Conservation (phyloP, 2,888 invertebrate species). For the Athetis lepigone region DNA sequence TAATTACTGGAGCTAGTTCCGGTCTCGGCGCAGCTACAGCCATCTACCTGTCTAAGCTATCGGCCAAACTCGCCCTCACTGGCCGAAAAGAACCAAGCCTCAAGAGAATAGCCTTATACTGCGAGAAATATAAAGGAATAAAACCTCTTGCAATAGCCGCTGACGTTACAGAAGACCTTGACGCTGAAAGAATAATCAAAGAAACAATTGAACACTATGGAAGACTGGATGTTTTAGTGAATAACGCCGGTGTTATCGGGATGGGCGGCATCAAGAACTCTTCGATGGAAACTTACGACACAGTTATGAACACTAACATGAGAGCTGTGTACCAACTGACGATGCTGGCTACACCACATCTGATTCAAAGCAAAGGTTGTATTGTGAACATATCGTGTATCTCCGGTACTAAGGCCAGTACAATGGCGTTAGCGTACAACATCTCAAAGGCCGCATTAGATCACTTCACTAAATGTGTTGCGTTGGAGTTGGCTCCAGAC, state of each 20-base stretch:
- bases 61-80: constrained; percentile 92
- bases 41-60: constrained; percentile 92
- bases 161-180: constrained; percentile 93
- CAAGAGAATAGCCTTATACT: constrained; percentile 81
- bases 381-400: constrained; percentile 98
- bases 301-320: constrained; percentile 96
- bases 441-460: constrained; percentile 98
- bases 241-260: constrained; percentile 96
- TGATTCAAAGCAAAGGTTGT: constrained; percentile 94
- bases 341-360: constrained; percentile 95
- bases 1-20: constrained; percentile 93
- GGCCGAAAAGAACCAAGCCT: constrained; percentile 86
- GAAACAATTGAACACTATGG: constrained; percentile 93
- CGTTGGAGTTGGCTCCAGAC: constrained; percentile 95
- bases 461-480: constrained; percentile 97
- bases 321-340: constrained; percentile 95
- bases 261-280: constrained; percentile 95
- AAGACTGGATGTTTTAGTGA: constrained; percentile 94
- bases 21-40: constrained; percentile 94
- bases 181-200: constrained; percentile 92
- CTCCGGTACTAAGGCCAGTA: constrained; percentile 92
- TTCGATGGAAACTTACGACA: constrained; percentile 95
- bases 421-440: constrained; percentile 95
- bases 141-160: constrained; percentile 91
- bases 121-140: constrained; percentile 89